A percentile compares a stretch with the other conserved stretches of the same genome.
phyloP scores from a whole-genome alignment of 2,113 vertebrate species.

The Mesitornis unicolor region DNA sequence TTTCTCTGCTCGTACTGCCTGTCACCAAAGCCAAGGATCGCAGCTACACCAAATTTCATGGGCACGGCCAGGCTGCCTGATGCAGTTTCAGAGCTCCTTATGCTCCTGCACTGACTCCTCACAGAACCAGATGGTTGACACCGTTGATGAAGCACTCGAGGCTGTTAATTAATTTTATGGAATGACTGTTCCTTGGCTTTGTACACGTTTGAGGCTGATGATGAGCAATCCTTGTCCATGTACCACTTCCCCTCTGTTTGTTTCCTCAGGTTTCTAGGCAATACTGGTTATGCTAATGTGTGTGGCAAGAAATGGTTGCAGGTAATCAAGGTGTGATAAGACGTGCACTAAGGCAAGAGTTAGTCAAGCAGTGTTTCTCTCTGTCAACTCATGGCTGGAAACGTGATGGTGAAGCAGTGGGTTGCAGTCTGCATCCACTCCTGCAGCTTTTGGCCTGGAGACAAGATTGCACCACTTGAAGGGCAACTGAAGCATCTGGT shows the following conservation, averaged over 20 bases:
- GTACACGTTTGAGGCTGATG: slow-evolving; percentile 1
- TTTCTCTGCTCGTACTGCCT: not conserved
- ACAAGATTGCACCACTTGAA: not conserved
- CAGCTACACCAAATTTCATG: not conserved
- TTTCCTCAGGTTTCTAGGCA: slow-evolving; percentile 72
- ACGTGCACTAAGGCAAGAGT: not conserved
- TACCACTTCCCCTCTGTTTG: slow-evolving; percentile 56
- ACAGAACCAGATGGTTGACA: not conserved
- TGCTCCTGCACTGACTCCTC: not conserved
- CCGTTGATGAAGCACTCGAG: not conserved
- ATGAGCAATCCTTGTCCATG: slow-evolving; percentile 17
- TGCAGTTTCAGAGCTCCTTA: not conserved
- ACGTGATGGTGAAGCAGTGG: not conserved
- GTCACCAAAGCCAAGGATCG: not conserved
- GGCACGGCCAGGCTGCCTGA: not conserved
- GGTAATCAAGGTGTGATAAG: slow-evolving; percentile 35
- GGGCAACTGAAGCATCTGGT: not conserved
- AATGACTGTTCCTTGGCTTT: slow-evolving; percentile 1
- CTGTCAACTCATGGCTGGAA: slow-evolving; percentile 13
- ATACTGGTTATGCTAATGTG: not conserved
- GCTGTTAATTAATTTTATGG: not conserved
- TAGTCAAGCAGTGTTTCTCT: slow-evolving; percentile 41
- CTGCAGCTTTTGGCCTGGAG: not conserved
- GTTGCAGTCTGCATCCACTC: not conserved
- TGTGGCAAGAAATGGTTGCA: slow-evolving; percentile 55